These are phyloP conservation scores for Carposina sasakii DNA, from an alignment of 1,140 invertebrate species.

Conservation along the genomic window DNA sequence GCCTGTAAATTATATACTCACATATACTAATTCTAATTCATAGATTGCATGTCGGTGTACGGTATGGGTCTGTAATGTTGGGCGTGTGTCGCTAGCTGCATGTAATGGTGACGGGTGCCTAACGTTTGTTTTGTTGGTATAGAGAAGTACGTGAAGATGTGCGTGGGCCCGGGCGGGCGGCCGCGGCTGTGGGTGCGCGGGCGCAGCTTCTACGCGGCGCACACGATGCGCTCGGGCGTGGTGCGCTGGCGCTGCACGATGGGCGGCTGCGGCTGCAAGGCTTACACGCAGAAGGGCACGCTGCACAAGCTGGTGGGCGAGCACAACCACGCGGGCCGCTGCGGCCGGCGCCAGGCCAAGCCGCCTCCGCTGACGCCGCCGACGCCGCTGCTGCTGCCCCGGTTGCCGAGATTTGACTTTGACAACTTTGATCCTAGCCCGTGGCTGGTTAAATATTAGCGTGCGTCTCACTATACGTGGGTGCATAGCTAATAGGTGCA, in stretches of 20 bases:
- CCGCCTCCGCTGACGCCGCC: neutral
- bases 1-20: no score
- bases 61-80: no score
- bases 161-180: conserved; percentile 59
- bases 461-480: no score
- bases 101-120: neutral
- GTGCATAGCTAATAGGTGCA: no score
- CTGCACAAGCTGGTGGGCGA: conserved; percentile 60
- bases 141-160: conserved; percentile 52
- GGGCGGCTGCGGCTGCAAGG: conserved; percentile 64
- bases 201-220: conserved; percentile 62
- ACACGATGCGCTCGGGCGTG: conserved; percentile 61
- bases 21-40: no score
- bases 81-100: no score
- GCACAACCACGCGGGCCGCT: conserved; percentile 53
- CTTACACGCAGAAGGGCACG: conserved; percentile 59
- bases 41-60: no score
- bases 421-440: conserved; percentile 58
- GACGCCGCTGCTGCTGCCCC: conserved; percentile 32
- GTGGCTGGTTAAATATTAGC: conserved; percentile 52
- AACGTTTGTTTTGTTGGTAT: conserved; percentile 28
- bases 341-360: conserved; percentile 24
- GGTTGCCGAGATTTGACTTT: conserved; percentile 46
- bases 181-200: conserved; percentile 60
- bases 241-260: conserved; percentile 65